These are phyloP conservation scores for Beris morrisii DNA, from an alignment of 2,888 invertebrate genomes.

Conservation along the genomic window DNA sequence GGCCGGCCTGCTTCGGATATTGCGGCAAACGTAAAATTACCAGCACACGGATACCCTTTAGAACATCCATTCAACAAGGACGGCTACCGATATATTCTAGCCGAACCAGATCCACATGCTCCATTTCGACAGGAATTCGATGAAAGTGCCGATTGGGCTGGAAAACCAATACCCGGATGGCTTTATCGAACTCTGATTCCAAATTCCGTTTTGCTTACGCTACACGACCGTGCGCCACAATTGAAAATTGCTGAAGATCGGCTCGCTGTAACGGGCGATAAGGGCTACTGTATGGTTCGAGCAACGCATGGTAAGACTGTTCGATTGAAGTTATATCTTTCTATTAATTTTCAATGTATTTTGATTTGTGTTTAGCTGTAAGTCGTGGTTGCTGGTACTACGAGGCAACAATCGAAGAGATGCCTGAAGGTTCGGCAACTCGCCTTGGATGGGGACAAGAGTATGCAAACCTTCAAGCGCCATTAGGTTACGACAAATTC, in stretches of 20 bases:
- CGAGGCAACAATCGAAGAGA: conserved; percentile 89
- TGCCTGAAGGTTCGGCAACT: conserved; percentile 91
- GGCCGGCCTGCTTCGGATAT: conserved; percentile 66
- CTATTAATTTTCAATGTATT: not conserved
- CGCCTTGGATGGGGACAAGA: conserved; percentile 96
- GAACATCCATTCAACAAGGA: conserved; percentile 99
- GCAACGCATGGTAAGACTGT: conserved; percentile 84
- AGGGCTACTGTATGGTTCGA: conserved; percentile 94
- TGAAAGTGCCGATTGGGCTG: conserved; percentile 96
- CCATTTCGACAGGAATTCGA: conserved; percentile 95
- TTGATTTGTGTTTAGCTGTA: conserved; percentile 64
- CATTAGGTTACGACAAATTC: conserved; percentile 97
- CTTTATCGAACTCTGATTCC: conserved; percentile 88
- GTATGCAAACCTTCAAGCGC: conserved; percentile 93
- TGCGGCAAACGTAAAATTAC: conserved; percentile 61
- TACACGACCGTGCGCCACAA: conserved; percentile 94
- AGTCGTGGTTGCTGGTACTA: conserved; percentile 92
- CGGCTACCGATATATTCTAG: conserved; percentile 93
- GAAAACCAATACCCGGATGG: conserved; percentile 99
- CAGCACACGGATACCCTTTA: conserved; percentile 91
- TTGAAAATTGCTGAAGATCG: conserved; percentile 90
- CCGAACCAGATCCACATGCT: conserved; percentile 97
- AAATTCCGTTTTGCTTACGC: conserved; percentile 79
- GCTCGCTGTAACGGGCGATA: conserved; percentile 90
- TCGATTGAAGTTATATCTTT: not conserved